Evolutionary conservation across 2,888 invertebrate species (phyloP).

Genomic region (Hypselothyrea guttata): DNA sequence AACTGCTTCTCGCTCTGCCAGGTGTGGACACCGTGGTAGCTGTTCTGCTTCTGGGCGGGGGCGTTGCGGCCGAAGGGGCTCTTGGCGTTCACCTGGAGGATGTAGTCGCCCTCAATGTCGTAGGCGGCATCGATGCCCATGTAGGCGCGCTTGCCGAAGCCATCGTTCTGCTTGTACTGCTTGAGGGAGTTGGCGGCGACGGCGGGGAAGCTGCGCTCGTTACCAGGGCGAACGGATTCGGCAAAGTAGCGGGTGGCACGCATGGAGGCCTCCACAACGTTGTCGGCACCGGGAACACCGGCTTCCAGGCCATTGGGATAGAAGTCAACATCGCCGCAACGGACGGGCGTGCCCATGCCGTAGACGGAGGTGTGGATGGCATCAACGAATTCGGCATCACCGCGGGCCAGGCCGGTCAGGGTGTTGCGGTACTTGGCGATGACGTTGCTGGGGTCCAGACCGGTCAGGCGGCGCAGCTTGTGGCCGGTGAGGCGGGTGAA

Average conservation of each 20-base stretch:
- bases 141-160: slow-evolving; percentile 74
- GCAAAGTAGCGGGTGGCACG: slow-evolving; percentile 79
- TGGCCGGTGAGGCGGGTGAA: slow-evolving; percentile 73
- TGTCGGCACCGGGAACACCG: slow-evolving; percentile 74
- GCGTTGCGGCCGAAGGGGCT: slow-evolving; percentile 79
- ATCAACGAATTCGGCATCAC: slow-evolving; percentile 81
- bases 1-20: slow-evolving; percentile 36
- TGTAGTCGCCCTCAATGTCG: slow-evolving; percentile 78
- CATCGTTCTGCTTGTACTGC: slow-evolving; percentile 76
- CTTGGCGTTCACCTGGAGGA: slow-evolving; percentile 78
- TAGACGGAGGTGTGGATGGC: slow-evolving; percentile 79
- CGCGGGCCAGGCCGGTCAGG: slow-evolving; percentile 74
- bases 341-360: slow-evolving; percentile 71
- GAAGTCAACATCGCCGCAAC: slow-evolving; percentile 80
- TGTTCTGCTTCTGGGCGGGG: slow-evolving; percentile 67
- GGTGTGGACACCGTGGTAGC: slow-evolving; percentile 62
- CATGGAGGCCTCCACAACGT: slow-evolving; percentile 78
- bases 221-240: slow-evolving; percentile 79
- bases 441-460: slow-evolving; percentile 76
- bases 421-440: slow-evolving; percentile 63
- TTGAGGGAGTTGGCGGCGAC: slow-evolving; percentile 76
- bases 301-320: slow-evolving; percentile 78
- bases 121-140: slow-evolving; percentile 78
- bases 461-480: slow-evolving; percentile 79
- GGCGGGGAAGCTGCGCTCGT: slow-evolving; percentile 80